phyloP scores from a whole-genome alignment of 2,888 invertebrate species.

The Coremacera marginata region DNA sequence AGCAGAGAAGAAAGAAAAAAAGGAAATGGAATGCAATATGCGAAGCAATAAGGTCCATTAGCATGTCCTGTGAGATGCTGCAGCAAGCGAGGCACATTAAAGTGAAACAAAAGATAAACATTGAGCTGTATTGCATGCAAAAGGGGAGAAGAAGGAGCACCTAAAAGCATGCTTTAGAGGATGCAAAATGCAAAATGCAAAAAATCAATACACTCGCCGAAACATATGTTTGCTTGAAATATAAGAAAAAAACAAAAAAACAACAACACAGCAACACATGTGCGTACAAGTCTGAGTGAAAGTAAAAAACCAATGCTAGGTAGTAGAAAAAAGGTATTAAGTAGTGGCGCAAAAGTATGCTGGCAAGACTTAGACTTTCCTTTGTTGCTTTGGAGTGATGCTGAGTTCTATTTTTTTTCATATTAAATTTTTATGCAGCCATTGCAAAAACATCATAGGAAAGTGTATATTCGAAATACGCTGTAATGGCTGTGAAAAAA shows the following conservation, averaged over 20 bases:
- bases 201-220: slow-evolving; percentile 27
- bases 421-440: no score
- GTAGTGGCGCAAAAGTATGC: background rate
- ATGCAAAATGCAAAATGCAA: slow-evolving; percentile 13
- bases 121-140: background rate
- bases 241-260: background rate
- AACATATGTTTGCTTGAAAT: slow-evolving; percentile 12
- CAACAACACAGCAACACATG: background rate
- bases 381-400: background rate
- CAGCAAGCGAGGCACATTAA: background rate
- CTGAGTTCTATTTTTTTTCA: no score
- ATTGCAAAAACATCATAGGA: no score
- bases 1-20: background rate
- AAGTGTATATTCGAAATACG: no score
- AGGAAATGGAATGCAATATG: slow-evolving; percentile 22
- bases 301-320: background rate
- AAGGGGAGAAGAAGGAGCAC: background rate
- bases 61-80: slow-evolving; percentile 39
- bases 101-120: slow-evolving; percentile 1
- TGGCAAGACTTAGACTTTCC: background rate
- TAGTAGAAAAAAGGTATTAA: background rate
- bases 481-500: no score
- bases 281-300: background rate
- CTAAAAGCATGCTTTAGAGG: slow-evolving; percentile 2
- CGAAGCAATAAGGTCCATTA: slow-evolving; percentile 42